Conservation (phyloP, 2,113 vertebrate genomes). For the Megaptera novaeangliae region DNA sequence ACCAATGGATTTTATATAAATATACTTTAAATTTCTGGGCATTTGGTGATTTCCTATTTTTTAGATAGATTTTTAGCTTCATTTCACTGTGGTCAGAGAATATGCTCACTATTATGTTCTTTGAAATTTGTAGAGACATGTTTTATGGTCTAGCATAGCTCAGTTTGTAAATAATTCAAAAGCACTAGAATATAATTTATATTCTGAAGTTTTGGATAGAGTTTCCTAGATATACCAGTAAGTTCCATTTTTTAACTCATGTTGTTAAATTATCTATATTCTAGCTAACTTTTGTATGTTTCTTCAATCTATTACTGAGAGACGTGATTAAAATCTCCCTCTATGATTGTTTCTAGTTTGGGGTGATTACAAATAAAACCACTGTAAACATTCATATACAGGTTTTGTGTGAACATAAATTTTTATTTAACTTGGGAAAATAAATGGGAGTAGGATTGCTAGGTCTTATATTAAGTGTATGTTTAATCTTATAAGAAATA, state of each 20-base stretch:
- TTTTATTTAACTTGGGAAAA: constrained; percentile 14
- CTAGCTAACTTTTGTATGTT: background rate
- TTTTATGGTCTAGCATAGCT: background rate
- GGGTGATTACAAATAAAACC: background rate
- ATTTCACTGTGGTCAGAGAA: background rate
- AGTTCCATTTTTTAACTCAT: background rate
- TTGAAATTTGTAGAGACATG: background rate
- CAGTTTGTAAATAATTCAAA: background rate
- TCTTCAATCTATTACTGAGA: background rate
- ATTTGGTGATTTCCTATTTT: background rate
- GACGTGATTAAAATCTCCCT: background rate
- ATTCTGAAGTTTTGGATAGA: background rate
- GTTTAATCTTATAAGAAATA: background rate
- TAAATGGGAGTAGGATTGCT: background rate
- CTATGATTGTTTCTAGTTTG: background rate
- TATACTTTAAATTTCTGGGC: background rate
- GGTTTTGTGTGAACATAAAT: background rate
- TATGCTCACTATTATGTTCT: background rate
- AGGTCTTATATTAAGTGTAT: background rate
- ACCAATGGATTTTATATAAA: background rate
- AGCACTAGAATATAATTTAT: background rate
- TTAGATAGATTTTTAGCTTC: background rate
- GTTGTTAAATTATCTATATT: background rate
- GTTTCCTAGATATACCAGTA: background rate
- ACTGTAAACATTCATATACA: background rate